phyloP scores from a whole-genome alignment of 2,797 vertebrate genomes.

The Lutjanus campechanus region DNA sequence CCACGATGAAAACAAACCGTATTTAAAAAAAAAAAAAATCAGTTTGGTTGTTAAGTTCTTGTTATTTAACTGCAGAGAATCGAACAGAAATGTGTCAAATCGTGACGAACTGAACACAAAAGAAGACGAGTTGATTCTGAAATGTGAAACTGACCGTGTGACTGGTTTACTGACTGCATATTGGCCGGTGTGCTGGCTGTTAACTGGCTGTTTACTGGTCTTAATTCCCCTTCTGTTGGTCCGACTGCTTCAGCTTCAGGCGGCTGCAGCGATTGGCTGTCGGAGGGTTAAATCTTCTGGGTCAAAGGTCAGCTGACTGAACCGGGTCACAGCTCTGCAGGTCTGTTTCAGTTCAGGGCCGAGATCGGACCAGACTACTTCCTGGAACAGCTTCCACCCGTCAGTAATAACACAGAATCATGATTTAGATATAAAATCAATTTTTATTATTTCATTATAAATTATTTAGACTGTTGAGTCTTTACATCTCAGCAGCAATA shows the following conservation, averaged over 20 bases:
- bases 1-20: too few relatives aligned
- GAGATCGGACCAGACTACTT: background rate
- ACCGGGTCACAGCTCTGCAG: background rate
- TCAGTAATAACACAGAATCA: background rate
- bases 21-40: too few relatives aligned
- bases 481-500: too few relatives aligned
- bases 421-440: too few relatives aligned
- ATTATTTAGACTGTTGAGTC: background rate
- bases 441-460: too few relatives aligned
- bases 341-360: background rate
- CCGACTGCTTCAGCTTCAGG: constrained; percentile 11
- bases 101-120: too few relatives aligned
- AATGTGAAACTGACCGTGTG: too few relatives aligned
- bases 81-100: too few relatives aligned
- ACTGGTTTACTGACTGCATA: background rate
- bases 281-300: constrained; percentile 38
- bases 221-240: constrained; percentile 12
- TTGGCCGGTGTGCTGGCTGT: background rate
- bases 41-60: too few relatives aligned
- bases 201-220: background rate
- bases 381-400: constrained; percentile 4
- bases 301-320: constrained; percentile 44
- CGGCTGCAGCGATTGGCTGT: constrained; percentile 27
- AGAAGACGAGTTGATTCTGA: too few relatives aligned
- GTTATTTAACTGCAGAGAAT: too few relatives aligned